Percentiles rank a stretch among this genome's conserved stretches.
Evolutionary conservation across 2,797 vertebrate species (phyloP).

Genomic region (Mionectes olivaceus): DNA sequence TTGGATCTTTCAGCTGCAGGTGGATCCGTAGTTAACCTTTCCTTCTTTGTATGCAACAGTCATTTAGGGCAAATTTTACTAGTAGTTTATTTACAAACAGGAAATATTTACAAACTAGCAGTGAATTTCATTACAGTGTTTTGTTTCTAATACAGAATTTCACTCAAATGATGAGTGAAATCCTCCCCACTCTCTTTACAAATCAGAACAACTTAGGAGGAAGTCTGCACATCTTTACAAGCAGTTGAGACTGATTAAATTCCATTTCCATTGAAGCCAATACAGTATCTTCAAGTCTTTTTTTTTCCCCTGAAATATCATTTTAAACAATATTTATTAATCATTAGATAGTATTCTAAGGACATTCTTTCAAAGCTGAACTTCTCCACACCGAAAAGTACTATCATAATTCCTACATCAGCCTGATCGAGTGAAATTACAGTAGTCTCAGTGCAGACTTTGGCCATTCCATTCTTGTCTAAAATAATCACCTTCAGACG

Average conservation of each 20-base stretch:
- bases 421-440: neutral
- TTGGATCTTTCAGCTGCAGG: neutral
- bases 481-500: neutral
- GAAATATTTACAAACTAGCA: neutral
- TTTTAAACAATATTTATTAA: neutral
- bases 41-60: neutral
- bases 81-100: neutral
- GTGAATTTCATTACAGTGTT: neutral
- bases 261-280: neutral
- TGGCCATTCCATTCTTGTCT: neutral
- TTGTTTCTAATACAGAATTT: neutral
- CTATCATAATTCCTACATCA: neutral
- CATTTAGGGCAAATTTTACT: neutral
- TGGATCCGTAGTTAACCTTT: neutral
- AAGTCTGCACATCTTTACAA: neutral
- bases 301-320: neutral
- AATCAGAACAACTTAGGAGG: neutral
- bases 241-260: neutral
- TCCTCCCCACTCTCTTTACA: neutral
- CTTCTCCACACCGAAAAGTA: neutral
- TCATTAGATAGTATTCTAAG: neutral
- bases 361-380: neutral
- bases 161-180: neutral
- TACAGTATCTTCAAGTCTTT: neutral
- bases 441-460: neutral